Conservation (phyloP, 53 echinoderm and acorn worm genomes). For the Mesocentrotus franciscanus region DNA sequence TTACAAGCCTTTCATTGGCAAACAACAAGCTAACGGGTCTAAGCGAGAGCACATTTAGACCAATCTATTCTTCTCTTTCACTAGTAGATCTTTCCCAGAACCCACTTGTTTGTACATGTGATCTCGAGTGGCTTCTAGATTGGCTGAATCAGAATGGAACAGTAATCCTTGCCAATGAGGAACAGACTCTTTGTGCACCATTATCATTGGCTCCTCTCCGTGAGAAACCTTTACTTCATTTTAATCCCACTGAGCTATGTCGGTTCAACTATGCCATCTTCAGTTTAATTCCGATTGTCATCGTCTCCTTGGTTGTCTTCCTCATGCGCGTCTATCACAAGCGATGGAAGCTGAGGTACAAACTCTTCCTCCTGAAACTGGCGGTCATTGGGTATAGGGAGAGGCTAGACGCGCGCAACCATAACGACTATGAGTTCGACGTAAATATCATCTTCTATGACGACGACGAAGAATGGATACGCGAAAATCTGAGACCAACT, state of each 20-base stretch:
- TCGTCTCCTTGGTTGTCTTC: not conserved
- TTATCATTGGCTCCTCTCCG: not conserved
- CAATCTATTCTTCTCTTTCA: slow-evolving; percentile 6
- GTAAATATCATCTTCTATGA: slow-evolving; percentile 12
- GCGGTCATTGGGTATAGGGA: not conserved
- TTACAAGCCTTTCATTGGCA: not conserved
- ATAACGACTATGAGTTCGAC: not conserved
- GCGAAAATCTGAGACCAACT: slow-evolving; percentile 2
- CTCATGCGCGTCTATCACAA: not conserved
- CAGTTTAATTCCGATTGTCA: not conserved
- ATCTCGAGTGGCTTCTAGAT: not conserved
- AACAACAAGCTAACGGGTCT: not conserved
- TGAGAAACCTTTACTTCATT: not conserved
- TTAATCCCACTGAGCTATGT: not conserved
- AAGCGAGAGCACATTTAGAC: not conserved
- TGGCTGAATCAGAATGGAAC: not conserved
- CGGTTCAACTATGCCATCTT: not conserved
- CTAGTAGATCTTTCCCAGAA: not conserved
- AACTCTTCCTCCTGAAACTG: slow-evolving; percentile 9
- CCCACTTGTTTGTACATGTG: not conserved
- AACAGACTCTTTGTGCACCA: not conserved
- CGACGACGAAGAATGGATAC: slow-evolving; percentile 4
- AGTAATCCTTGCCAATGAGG: not conserved
- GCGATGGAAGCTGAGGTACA: not conserved
- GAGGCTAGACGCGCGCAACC: not conserved